Base-by-base conservation (phyloP, 2,113 vertebrate species). In the Channa argus region DNA sequence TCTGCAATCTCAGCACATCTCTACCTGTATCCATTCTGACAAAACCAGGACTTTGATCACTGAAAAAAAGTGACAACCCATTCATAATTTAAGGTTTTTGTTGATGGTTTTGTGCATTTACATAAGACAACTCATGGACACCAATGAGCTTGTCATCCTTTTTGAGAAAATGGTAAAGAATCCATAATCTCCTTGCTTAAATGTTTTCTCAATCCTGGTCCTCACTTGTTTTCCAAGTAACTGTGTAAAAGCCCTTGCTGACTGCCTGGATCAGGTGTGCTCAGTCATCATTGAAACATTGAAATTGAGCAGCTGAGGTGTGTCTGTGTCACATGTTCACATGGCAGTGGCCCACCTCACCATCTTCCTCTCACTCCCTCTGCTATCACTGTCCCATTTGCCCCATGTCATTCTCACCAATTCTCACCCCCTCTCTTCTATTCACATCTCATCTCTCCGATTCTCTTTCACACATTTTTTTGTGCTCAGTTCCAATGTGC, bases 381-480 rank as follows among this genome's bases (percentile, higher is more conserved):
- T 62, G 62, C 62, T 58, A 60, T 71, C 47, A 54, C 49, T n/a
- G 65, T 64, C 61, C 77, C 77, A 43, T 73, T 63, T 68, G 59
- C 66, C 74, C 62, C 13, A 50, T 55, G 55, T 80, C 61, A 86
- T 89, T 91, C 82, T 70, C 84, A 80, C 83, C 82, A 76, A 91
- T 92, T 89, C 81, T 76, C 88, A 88, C 84, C 64, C 44, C 50
- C 63, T 60, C 38, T 44, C 68, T 10, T 75, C 56, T 34, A 11
- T 47, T 83, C 60, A 52, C 70, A 71, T 88, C 79, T 80, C 62
- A 70, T 58, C 51, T 33, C 51, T 43, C 52, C 38, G 43, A 15
- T 47, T 39, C 46, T 83, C 46, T 63, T 85, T 86, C 86, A 82
- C 87, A 89, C 80, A 38, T 86, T 79, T 64, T 1, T 60, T 60